Evolutionary conservation across 2,113 vertebrate species (phyloP).

Genomic region (Albula glossodonta): DNA sequence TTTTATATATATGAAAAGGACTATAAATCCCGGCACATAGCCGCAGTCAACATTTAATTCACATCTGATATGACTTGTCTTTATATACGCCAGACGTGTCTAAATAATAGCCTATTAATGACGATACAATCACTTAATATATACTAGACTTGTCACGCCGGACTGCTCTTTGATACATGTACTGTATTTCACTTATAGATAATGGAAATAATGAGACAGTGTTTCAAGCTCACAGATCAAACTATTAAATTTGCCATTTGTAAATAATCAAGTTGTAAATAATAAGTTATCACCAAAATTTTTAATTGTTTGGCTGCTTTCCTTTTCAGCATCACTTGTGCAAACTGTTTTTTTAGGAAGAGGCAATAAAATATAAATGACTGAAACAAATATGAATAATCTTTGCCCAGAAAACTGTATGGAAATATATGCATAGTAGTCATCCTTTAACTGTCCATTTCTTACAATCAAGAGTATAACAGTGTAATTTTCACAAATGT

Average conservation of each 20-base stretch:
- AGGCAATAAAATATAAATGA: no score
- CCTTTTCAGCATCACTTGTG: no score
- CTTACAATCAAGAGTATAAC: no score
- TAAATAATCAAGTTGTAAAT: background rate
- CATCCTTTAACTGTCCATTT: no score
- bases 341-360: no score
- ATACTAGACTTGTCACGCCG: background rate
- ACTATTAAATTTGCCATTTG: background rate
- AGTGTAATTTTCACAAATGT: background rate
- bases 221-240: background rate
- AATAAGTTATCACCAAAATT: background rate
- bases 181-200: background rate
- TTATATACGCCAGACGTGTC: background rate
- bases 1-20: no score
- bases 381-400: no score
- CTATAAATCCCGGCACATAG: no score
- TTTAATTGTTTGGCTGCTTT: background rate
- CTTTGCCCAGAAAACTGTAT: no score
- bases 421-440: no score
- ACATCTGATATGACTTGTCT: background rate
- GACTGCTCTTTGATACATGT: background rate
- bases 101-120: background rate
- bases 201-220: background rate
- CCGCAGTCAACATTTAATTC: no score
- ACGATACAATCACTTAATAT: background rate